Conservation (phyloP, 2,113 vertebrate species). For the Lepisosteus oculatus region DNA sequence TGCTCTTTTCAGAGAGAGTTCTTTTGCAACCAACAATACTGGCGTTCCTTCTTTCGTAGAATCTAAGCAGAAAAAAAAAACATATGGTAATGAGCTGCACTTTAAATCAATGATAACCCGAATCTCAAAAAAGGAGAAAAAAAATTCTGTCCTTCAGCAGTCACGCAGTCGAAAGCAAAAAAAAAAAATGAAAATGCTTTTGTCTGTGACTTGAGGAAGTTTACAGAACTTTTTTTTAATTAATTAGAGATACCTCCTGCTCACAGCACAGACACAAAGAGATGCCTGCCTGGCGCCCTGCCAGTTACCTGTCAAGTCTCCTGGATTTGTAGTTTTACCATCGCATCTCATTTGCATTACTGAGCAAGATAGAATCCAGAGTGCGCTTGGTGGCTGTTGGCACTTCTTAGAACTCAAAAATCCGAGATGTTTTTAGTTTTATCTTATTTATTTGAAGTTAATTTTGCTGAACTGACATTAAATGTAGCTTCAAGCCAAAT, state of each 20-base stretch:
- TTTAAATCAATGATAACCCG: slow-evolving; percentile 36
- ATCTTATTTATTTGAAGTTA: neutral
- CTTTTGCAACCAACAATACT: no score
- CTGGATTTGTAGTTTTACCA: slow-evolving; percentile 23
- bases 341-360: slow-evolving; percentile 35
- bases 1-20: no score
- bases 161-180: slow-evolving; percentile 3
- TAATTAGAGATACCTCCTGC: slow-evolving; percentile 11
- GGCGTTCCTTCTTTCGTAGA: no score
- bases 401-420: neutral
- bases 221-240: slow-evolving; percentile 22
- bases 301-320: slow-evolving; percentile 35
- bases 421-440: neutral
- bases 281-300: slow-evolving; percentile 22
- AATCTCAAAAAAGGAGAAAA: slow-evolving; percentile 15
- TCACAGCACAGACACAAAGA: slow-evolving; percentile 21
- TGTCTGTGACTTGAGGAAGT: slow-evolving; percentile 19
- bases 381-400: neutral
- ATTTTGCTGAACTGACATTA: neutral
- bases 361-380: slow-evolving; percentile 14
- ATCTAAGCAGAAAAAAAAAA: neutral
- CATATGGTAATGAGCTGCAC: slow-evolving; percentile 15
- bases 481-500: neutral
- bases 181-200: slow-evolving; percentile 10
- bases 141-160: slow-evolving; percentile 12